Conservation (phyloP, 2,113 vertebrate genomes). For the Hucho hucho region DNA sequence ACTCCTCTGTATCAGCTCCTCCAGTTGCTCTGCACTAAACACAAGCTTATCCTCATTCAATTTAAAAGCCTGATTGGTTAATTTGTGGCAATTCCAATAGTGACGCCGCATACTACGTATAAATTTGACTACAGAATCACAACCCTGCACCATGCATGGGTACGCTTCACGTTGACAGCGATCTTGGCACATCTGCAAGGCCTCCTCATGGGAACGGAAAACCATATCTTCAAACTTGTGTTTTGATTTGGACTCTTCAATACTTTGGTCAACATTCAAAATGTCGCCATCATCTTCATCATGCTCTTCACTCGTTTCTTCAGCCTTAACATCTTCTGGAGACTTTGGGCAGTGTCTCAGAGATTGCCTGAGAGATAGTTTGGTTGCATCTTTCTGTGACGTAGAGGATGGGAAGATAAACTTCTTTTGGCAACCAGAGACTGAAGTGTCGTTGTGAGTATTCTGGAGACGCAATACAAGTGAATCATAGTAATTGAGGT, state of each 20-base stretch:
- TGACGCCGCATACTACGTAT: slow-evolving; percentile 86
- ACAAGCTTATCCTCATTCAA: slow-evolving; percentile 78
- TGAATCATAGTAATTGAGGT: slow-evolving; percentile 82
- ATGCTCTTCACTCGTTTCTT: slow-evolving; percentile 19
- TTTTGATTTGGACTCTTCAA: neutral
- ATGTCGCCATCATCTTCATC: neutral
- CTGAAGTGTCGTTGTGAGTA: slow-evolving; percentile 72
- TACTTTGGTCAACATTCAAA: no score
- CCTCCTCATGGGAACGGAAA: slow-evolving; percentile 81
- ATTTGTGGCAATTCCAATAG: slow-evolving; percentile 83
- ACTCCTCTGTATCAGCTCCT: slow-evolving; percentile 76
- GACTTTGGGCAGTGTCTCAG: slow-evolving; percentile 33
- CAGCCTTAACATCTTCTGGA: slow-evolving; percentile 12
- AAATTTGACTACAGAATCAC: slow-evolving; percentile 87
- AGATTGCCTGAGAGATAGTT: slow-evolving; percentile 30
- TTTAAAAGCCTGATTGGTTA: slow-evolving; percentile 70
- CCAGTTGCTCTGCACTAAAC: slow-evolving; percentile 70
- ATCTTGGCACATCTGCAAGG: slow-evolving; percentile 92
- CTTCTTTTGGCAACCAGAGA: slow-evolving; percentile 77
- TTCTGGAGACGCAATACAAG: slow-evolving; percentile 76
- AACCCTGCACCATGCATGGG: slow-evolving; percentile 93
- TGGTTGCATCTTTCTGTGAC: slow-evolving; percentile 46
- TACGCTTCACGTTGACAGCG: slow-evolving; percentile 81
- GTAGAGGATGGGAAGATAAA: slow-evolving; percentile 58
- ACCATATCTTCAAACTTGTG: slow-evolving; percentile 9